A percentile compares a stretch with the other conserved stretches of the same genome.
Evolutionary conservation across 1,140 invertebrate genomes (phyloP).

Genomic region (Nephila pilipes): DNA sequence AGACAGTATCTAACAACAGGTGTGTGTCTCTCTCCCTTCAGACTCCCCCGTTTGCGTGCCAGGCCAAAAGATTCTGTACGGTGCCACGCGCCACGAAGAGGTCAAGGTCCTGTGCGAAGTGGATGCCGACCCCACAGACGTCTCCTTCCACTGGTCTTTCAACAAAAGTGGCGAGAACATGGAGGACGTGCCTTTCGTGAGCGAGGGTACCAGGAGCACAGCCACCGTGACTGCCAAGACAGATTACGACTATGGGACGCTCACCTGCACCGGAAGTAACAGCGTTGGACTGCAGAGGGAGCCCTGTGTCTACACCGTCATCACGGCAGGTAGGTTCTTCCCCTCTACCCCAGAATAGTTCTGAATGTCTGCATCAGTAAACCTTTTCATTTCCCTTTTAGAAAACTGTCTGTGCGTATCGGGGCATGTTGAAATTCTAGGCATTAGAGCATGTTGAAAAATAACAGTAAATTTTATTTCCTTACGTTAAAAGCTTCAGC

Average conservation of each 20-base stretch:
- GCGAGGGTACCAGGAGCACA: constrained; percentile 75
- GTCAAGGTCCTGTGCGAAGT: constrained; percentile 91
- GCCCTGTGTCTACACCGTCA: constrained; percentile 78
- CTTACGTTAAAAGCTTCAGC: too few species aligned
- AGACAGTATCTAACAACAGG: neutral
- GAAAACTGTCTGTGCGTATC: too few species aligned
- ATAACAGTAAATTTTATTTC: too few species aligned
- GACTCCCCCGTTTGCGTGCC: constrained; percentile 85
- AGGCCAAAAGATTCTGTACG: constrained; percentile 86
- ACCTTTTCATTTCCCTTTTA: neutral
- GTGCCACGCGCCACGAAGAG: constrained; percentile 92
- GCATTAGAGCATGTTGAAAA: too few species aligned
- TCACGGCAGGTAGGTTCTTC: constrained; percentile 74
- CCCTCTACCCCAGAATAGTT: too few species aligned
- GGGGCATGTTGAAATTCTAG: too few species aligned
- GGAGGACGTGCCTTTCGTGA: constrained; percentile 67
- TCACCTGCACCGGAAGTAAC: constrained; percentile 79
- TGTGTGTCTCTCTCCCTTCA: constrained; percentile 80
- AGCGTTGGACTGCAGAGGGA: constrained; percentile 78
- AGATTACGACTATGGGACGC: constrained; percentile 78
- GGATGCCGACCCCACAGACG: constrained; percentile 87
- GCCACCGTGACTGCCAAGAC: constrained; percentile 77
- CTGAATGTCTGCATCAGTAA: neutral
- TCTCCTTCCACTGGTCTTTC: constrained; percentile 79
- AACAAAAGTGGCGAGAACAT: constrained; percentile 77